Evolutionary conservation across 92 coral and sea anemone species (phyloP).

Genomic region (Nematostella vectensis): DNA sequence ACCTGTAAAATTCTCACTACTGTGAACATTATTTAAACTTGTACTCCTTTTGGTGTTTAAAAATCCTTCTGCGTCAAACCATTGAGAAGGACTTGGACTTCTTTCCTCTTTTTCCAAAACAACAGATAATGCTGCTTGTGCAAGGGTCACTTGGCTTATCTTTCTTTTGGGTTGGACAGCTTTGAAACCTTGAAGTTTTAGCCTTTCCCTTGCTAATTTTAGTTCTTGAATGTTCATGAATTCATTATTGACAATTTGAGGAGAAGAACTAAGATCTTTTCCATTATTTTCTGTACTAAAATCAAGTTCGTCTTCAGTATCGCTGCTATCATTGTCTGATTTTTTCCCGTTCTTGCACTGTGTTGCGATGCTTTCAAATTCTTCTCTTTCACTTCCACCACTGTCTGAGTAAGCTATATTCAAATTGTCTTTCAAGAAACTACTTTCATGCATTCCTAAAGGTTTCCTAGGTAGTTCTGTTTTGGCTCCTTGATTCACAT

Average conservation of each 20-base stretch:
- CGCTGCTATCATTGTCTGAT: constrained; percentile 4
- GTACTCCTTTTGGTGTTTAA: constrained; percentile 34
- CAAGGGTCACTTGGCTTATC: constrained; percentile 70
- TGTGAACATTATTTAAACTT: constrained; percentile 9
- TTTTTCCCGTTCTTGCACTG: constrained; percentile 25
- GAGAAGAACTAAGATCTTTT: neutral
- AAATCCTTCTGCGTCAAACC: constrained; percentile 63
- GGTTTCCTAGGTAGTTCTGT: neutral
- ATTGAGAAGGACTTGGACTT: constrained; percentile 41
- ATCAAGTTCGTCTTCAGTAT: neutral
- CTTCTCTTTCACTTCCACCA: constrained; percentile 30
- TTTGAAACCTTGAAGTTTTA: constrained; percentile 25
- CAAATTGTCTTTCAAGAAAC: constrained; percentile 2
- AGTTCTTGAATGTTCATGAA: constrained; percentile 10
- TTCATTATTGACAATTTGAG: neutral
- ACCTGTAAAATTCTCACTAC: constrained; percentile 2
- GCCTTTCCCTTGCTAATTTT: constrained; percentile 18
- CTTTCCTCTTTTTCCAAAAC: constrained; percentile 78
- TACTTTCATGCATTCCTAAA: neutral
- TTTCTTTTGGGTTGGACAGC: constrained; percentile 32
- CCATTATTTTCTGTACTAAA: neutral
- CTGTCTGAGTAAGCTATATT: constrained; percentile 50
- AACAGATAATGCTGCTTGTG: constrained; percentile 86
- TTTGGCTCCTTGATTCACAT: neutral
- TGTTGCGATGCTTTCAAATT: constrained; percentile 17